Evolutionary conservation across 1,140 invertebrate genomes (phyloP).

Genomic region (Chionoecetes opilio): DNA sequence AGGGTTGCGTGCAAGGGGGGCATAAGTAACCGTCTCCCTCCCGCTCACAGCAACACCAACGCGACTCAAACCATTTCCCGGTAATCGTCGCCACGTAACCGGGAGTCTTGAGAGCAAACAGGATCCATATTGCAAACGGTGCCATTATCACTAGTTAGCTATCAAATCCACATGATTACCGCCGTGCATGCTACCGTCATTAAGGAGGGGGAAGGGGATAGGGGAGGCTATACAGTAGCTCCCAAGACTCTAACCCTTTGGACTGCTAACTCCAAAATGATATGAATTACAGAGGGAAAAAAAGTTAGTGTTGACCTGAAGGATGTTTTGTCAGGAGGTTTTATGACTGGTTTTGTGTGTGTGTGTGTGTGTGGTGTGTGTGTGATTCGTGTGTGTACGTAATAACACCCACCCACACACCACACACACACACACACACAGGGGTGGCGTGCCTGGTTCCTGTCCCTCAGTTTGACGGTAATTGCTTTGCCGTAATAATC

Average conservation of each 20-base stretch:
- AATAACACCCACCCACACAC: not conserved
- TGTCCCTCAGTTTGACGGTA: constrained; percentile 7
- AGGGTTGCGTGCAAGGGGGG: not conserved
- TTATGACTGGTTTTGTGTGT: no score
- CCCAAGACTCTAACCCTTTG: not conserved
- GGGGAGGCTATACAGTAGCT: not conserved
- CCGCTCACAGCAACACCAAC: not conserved
- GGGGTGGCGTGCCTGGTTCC: not conserved
- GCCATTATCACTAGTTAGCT: constrained; percentile 73
- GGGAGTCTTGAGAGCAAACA: constrained; percentile 72
- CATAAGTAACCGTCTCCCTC: not conserved
- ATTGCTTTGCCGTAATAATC: not conserved
- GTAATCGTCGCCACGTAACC: constrained; percentile 65
- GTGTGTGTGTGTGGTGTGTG: no score
- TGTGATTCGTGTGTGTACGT: no score
- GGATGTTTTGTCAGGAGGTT: not conserved
- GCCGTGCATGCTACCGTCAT: constrained; percentile 57
- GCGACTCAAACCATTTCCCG: constrained; percentile 28
- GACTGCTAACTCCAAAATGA: not conserved
- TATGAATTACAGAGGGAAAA: not conserved
- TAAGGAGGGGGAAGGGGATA: not conserved
- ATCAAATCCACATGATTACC: constrained; percentile 69
- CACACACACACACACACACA: constrained; percentile 8
- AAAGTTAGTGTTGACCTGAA: not conserved
- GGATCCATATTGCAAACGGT: constrained; percentile 72